phyloP scores from a whole-genome alignment of 30 jellyfish, hydroid and myxozoan species.

The Cassiopea andromeda region DNA sequence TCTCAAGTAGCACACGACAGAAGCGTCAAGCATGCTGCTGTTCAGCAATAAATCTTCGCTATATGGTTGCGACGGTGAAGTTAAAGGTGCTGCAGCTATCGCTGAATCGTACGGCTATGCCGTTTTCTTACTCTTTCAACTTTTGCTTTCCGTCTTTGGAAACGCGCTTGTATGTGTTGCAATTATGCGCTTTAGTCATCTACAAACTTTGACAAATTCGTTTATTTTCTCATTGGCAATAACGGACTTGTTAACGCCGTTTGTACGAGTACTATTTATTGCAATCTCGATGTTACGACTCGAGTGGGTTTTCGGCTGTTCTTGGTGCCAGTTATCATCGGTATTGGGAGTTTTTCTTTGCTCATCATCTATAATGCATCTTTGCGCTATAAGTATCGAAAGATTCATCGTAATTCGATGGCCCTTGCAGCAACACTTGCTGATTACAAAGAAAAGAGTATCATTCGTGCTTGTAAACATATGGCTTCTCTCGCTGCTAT shows the following conservation, averaged over 20 bases:
- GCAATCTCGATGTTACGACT: slow-evolving; percentile 72
- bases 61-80: slow-evolving; percentile 91
- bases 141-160: slow-evolving; percentile 71
- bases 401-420: slow-evolving; percentile 75
- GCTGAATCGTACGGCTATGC: slow-evolving; percentile 58
- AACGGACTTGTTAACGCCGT: slow-evolving; percentile 84
- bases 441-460: slow-evolving; percentile 58
- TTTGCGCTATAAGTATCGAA: slow-evolving; percentile 86
- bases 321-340: slow-evolving; percentile 87
- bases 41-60: neutral
- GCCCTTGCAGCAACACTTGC: slow-evolving; percentile 67
- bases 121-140: slow-evolving; percentile 41
- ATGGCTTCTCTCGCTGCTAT: slow-evolving; percentile 76
- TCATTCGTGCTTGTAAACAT: slow-evolving; percentile 35
- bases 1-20: neutral
- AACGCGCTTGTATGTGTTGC: slow-evolving; percentile 82
- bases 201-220: slow-evolving; percentile 80
- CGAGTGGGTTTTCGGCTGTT: slow-evolving; percentile 90
- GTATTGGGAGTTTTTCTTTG: slow-evolving; percentile 80
- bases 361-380: slow-evolving; percentile 80
- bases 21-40: neutral
- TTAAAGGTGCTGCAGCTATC: slow-evolving; percentile 39
- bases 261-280: slow-evolving; percentile 65
- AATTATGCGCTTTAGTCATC: slow-evolving; percentile 48
- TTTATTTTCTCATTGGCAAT: slow-evolving; percentile 80